Evolutionary conservation across 2,113 vertebrate genomes (phyloP), one percentile per base, ranked within the genome.

Genomic region (Spermophilus dauricus): DNA sequence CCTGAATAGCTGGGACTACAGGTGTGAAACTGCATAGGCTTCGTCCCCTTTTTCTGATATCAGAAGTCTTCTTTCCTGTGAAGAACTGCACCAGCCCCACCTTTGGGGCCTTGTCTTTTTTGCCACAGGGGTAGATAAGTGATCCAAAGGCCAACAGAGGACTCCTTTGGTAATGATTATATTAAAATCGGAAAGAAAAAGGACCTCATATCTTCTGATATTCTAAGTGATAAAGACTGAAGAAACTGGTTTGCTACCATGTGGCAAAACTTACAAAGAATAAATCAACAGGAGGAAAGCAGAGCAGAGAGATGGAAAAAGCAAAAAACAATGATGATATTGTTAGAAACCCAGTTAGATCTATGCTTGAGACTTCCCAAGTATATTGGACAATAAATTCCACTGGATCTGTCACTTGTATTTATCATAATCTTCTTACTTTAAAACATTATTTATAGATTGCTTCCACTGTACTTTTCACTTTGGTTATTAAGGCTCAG

Each of bases 391-490:
- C 34, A 72, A 61, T 30, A 75, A 48, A 91, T 69, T 77, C 88
- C 92, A 94, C 4, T 39, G n/a, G 34, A 75, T 56, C 12, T 82
- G 80, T 48, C 72, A 89, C 24, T 73, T 87, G 70, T 28, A n/a
- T 70, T 91, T 94, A 78, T 86, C 53, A 86, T 72, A 51, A 94
- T 61, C 69, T 76, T 91, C 94, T 82, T 53, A 91, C 69, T 89
- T 85, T 87, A 78, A 91, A 93, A 86, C 4, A 80, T 84, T 83
- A 84, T 39, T 89, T 75, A 88, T 0, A 81, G 84, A 72, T 45
- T 87, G 10, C 51, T 89, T 82, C 63, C 65, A 67, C 70, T 75
- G 10, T 83, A 48, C 24, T 48, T 83, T 70, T 67, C 39, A 58
- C 42, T 14, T 34, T 77, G 39, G 77, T 90, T 34, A 94, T 78